A percentile compares a stretch with the other conserved stretches of the same genome.
Evolutionary conservation across 2,888 invertebrate species (phyloP).

Genomic region (Meloe dianella): DNA sequence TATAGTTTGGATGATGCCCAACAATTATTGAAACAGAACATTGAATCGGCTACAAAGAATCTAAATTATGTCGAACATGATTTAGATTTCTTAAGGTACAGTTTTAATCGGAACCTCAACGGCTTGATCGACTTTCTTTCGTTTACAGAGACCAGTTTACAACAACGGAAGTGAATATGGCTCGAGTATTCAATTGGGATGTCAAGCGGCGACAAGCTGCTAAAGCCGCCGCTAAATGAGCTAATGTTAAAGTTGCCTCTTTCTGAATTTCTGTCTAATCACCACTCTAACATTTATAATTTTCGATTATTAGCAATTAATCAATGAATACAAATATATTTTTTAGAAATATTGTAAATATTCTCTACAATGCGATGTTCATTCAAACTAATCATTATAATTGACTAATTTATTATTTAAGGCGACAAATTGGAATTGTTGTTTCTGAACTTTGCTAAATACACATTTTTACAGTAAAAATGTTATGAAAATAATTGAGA

Average conservation of each 20-base stretch:
- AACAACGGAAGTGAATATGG: constrained; percentile 99
- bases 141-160: constrained; percentile 91
- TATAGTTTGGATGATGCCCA: constrained; percentile 92
- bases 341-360: neutral
- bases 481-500: neutral
- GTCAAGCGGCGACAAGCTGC: constrained; percentile 88
- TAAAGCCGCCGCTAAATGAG: constrained; percentile 58
- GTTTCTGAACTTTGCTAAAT: neutral
- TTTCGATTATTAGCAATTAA: neutral
- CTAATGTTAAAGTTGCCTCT: constrained; percentile 13
- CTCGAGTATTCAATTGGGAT: constrained; percentile 97
- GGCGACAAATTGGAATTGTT: constrained; percentile 9
- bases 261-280: neutral
- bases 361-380: neutral
- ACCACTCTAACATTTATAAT: neutral
- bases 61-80: constrained; percentile 87
- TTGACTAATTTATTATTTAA: constrained; percentile 11
- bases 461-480: constrained; percentile 5
- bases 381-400: neutral
- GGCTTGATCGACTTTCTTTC: neutral
- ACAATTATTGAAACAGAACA: constrained; percentile 80
- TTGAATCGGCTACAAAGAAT: constrained; percentile 82
- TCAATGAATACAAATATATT: neutral
- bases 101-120: too few species aligned
- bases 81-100: constrained; percentile 85